Evolutionary conservation across 1,140 invertebrate species (phyloP).

Genomic region (Cephus cinctus): DNA sequence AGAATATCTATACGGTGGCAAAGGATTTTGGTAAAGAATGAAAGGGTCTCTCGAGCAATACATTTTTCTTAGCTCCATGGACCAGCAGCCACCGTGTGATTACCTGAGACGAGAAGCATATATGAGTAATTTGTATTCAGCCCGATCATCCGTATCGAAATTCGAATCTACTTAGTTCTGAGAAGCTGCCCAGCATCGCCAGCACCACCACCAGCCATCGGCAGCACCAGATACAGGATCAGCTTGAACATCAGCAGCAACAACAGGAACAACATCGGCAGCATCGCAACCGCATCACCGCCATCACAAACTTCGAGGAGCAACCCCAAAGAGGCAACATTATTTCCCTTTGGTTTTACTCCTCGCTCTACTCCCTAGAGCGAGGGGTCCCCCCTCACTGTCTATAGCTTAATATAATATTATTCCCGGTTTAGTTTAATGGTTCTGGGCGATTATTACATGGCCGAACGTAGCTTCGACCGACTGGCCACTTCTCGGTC

Average conservation of each 20-base stretch:
- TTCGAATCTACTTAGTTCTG: conserved; percentile 60
- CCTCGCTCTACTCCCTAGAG: conserved; percentile 28
- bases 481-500: conserved; percentile 39
- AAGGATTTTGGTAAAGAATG: too few relatives aligned
- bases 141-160: conserved; percentile 59
- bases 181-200: conserved; percentile 34
- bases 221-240: too few relatives aligned
- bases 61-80: conserved; percentile 48
- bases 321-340: too few relatives aligned
- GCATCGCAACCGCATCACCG: too few relatives aligned
- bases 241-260: too few relatives aligned
- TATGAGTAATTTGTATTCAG: conserved; percentile 60
- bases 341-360: too few relatives aligned
- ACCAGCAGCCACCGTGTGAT: conserved; percentile 54
- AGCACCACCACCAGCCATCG: too few relatives aligned
- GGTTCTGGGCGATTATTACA: conserved; percentile 57
- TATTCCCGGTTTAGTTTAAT: conserved; percentile 59
- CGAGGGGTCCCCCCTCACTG: conserved; percentile 27
- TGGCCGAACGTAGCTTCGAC: conserved; percentile 25
- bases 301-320: too few relatives aligned
- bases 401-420: conserved; percentile 56
- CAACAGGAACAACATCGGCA: too few relatives aligned
- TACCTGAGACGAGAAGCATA: conserved; percentile 47
- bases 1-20: too few relatives aligned
- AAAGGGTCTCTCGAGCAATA: too few relatives aligned